Evolutionary conservation across 1,140 invertebrate species (phyloP), one percentile per base, ranked within the genome.

Genomic region (Aphelinus atriplicis): DNA sequence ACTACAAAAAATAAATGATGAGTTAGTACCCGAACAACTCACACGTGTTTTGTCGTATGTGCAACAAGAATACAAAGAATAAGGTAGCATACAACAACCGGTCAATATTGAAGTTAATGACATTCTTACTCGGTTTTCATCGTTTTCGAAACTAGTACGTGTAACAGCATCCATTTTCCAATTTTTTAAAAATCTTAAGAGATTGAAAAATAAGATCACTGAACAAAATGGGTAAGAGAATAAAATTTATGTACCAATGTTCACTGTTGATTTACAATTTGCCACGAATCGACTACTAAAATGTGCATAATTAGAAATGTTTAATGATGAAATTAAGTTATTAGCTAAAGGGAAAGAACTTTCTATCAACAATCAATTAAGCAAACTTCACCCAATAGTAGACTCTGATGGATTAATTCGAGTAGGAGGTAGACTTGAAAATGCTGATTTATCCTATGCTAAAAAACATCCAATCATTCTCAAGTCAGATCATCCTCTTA

Each of bases 391-490:
- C 69, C 78, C 81, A 51, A 80, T 80, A 78, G 46, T 80, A 45
- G 77, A 79, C 7, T 1, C 4, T 55, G 46, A 55, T 1, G 78
- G 75, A 26, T 3, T 81, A 3, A 3, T 81, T 3, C 48, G 79
- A 48, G 79, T 81, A 47, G 80, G 79, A 50, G 80, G 80, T 42
- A 71, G 79, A 46, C 60, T 82, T 7, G 58, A 76, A n/a, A 73
- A 79, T 71, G 67, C 77, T 7, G 63, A 53, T 7, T 60, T 81
- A 6, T 58, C 79, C 1, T 77, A 73, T 65, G n/a, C 51, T 3
- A 75, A 81, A 66, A 80, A 77, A 62, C 81, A 82, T 73, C 79
- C 66, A 43, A 77, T 78, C 1, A 78, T 81, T 26, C 71, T 80
- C 43, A 74, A 79, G 2, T 0, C 7, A 51, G 3, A 50, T 51